Evolutionary conservation across 2,888 invertebrate species (phyloP).

Genomic region (Theodoxus fluviatilis): DNA sequence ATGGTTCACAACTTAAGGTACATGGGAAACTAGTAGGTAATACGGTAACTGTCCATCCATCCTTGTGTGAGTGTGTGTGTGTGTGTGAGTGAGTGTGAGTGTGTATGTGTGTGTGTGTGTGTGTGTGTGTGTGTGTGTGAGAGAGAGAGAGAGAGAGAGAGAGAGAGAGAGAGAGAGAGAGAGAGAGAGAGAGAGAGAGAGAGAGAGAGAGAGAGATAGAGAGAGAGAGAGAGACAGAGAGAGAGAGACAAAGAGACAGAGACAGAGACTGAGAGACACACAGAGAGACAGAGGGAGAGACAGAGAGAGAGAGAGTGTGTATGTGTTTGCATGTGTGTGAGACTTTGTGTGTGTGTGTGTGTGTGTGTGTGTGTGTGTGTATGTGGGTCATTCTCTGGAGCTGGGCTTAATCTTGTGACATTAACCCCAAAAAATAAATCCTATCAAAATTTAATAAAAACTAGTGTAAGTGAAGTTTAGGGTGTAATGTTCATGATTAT

Average conservation of each 20-base stretch:
- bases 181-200: background rate
- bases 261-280: background rate
- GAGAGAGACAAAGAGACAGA: background rate
- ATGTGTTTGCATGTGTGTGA: background rate
- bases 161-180: background rate
- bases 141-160: background rate
- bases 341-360: too few species aligned
- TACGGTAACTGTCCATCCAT: background rate
- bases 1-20: conserved; percentile 8
- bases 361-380: too few species aligned
- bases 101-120: background rate
- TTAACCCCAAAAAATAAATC: too few species aligned
- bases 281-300: conserved; percentile 2
- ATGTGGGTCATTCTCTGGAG: too few species aligned
- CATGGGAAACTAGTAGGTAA: background rate
- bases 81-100: background rate
- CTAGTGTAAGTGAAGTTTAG: too few species aligned
- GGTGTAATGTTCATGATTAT: too few species aligned
- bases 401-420: too few species aligned
- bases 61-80: background rate
- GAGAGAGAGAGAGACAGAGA: background rate
- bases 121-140: background rate
- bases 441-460: too few species aligned
- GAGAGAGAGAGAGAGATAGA: conserved; percentile 11
- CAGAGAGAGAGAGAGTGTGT: background rate